A percentile compares a stretch with the other conserved stretches of the same genome.
These are phyloP conservation scores for Elysia crispata DNA, from an alignment of 2,888 invertebrate genomes.

Conservation along the genomic window DNA sequence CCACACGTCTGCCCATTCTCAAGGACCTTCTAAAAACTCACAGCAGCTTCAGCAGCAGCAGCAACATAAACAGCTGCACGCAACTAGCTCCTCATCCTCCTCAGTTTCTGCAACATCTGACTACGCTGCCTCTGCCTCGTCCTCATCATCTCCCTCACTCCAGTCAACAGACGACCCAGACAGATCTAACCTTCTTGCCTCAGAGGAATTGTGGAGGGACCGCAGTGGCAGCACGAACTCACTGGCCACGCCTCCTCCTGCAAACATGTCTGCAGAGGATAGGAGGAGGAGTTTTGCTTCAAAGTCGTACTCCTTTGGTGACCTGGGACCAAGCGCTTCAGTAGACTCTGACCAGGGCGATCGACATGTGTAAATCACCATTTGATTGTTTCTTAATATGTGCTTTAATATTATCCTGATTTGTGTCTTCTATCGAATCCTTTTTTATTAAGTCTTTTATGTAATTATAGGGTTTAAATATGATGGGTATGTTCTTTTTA, in stretches of 20 bases:
- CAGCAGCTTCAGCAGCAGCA: too few relatives aligned
- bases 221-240: conserved; percentile 59
- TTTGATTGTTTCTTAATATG: too few relatives aligned
- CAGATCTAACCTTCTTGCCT: conserved; percentile 54
- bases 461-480: too few relatives aligned
- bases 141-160: conserved; percentile 50
- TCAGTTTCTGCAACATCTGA: conserved; percentile 49
- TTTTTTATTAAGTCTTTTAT: too few relatives aligned
- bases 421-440: too few relatives aligned
- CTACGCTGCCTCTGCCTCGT: conserved; percentile 48
- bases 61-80: too few relatives aligned
- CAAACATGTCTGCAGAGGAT: conserved; percentile 53
- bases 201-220: conserved; percentile 58
- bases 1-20: too few relatives aligned
- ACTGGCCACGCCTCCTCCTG: conserved; percentile 49
- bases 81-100: conserved; percentile 1
- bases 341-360: conserved; percentile 56
- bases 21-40: too few relatives aligned
- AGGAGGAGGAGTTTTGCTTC: conserved; percentile 57
- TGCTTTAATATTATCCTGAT: too few relatives aligned
- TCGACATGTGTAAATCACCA: too few relatives aligned
- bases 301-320: conserved; percentile 63
- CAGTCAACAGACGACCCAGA: conserved; percentile 55
- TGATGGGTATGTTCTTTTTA: too few relatives aligned
- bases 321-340: conserved; percentile 57